Conservation (phyloP, 1,140 invertebrate genomes). For the Cotesia vestalis region DNA sequence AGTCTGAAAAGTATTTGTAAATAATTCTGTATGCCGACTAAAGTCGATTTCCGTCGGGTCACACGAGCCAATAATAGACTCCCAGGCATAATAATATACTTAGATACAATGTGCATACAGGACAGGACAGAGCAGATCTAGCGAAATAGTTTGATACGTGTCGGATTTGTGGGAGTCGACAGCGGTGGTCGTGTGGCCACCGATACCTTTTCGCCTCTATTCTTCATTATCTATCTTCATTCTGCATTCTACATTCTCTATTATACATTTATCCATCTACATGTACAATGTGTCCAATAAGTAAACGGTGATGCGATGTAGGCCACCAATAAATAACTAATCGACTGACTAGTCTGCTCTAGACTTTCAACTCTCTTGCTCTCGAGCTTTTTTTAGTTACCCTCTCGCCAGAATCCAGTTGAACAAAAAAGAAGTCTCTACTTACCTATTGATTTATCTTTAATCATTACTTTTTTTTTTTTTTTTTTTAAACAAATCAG, state of each 20-base stretch:
- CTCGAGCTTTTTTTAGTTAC: background rate
- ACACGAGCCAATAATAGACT: constrained; percentile 22
- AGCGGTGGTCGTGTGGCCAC: constrained; percentile 12
- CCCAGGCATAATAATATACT: constrained; percentile 13
- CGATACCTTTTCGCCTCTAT: background rate
- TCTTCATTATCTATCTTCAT: background rate
- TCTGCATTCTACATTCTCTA: no score
- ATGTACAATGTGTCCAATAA: constrained; percentile 24
- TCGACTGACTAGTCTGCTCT: constrained; percentile 31
- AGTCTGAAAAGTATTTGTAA: constrained; percentile 1
- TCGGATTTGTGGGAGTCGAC: constrained; percentile 20
- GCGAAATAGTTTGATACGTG: constrained; percentile 24
- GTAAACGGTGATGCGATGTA: constrained; percentile 45
- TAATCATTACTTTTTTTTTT: no score
- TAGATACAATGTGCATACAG: background rate
- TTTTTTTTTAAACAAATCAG: no score
- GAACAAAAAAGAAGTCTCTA: no score
- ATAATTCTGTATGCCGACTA: background rate
- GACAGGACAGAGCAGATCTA: constrained; percentile 3
- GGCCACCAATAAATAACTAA: constrained; percentile 56
- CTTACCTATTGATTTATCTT: no score
- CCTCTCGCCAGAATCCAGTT: constrained; percentile 4
- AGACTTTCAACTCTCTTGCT: no score
- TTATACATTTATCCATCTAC: background rate
- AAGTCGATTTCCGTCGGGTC: constrained; percentile 28